phyloP scores from a whole-genome alignment of 2,113 vertebrate genomes.

The Xyliphius kryptos region DNA sequence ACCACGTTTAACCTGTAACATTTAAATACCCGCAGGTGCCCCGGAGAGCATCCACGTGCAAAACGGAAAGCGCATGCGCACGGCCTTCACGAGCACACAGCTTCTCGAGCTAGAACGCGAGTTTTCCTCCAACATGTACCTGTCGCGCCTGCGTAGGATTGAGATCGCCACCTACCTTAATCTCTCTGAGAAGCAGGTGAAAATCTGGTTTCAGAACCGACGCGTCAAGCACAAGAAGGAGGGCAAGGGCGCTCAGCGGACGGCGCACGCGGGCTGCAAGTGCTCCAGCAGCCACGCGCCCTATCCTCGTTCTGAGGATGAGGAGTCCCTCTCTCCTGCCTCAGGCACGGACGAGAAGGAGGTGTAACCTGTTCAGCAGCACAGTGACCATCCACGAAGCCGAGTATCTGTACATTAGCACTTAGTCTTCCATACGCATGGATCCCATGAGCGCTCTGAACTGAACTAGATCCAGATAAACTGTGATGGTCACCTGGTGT shows the following conservation, averaged over 20 bases:
- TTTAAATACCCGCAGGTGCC: conserved; percentile 59
- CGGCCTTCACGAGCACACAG: conserved; percentile 96
- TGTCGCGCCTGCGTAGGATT: conserved; percentile 89
- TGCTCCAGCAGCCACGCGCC: conserved; percentile 78
- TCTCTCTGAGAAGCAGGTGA: conserved; percentile 97
- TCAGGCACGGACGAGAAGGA: conserved; percentile 88
- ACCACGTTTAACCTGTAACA: too few relatives aligned
- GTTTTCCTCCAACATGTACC: conserved; percentile 98
- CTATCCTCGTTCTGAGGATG: conserved; percentile 87
- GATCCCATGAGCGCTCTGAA: neutral
- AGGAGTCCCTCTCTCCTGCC: conserved; percentile 87
- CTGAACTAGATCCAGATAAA: too few relatives aligned
- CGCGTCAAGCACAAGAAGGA: conserved; percentile 98
- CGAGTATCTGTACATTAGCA: conserved; percentile 37
- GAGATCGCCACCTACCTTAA: conserved; percentile 97
- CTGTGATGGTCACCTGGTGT: too few relatives aligned
- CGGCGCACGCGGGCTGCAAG: conserved; percentile 80
- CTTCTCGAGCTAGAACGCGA: conserved; percentile 94
- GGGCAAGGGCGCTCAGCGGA: conserved; percentile 83
- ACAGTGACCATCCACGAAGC: neutral
- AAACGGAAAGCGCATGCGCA: conserved; percentile 95
- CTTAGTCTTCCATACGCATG: conserved; percentile 39
- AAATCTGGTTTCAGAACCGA: conserved; percentile 99
- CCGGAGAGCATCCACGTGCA: conserved; percentile 77
- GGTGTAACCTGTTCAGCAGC: conserved; percentile 71